Evolutionary conservation across 2,113 vertebrate genomes (phyloP), one percentile per base, ranked within the genome.

Genomic region (Syngnathus scovelli): DNA sequence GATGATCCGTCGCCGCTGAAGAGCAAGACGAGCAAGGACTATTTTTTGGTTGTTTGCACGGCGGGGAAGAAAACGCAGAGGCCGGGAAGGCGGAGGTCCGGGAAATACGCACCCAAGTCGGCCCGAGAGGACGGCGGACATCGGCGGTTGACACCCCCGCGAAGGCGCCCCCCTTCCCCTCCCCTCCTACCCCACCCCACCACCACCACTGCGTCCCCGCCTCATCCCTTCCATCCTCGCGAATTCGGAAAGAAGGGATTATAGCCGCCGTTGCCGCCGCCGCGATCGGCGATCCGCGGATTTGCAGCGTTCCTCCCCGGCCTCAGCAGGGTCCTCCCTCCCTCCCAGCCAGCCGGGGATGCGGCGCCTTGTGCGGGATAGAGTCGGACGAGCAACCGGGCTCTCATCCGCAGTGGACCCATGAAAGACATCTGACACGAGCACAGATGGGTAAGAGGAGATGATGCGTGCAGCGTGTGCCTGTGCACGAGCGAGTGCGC

Each of bases 371-470:
- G 55, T 21, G 19, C 44, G 41, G 70, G 77, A 66, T 33, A 39
- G 75, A 79, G 67, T 46, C 73, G 60, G 60, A 61, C 1, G 68
- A 79, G n/a, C 77, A 75, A 75, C 77, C 55, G 70, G 66, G 65
- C 68, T 75, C 71, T 43, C 70, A 72, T 84, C 77, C 76, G 82
- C 80, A 83, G 85, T 86, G 85, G 83, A 71, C 67, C 77, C 85
- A 83, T 89, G 82, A 87, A 76, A 84, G 82, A 78, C 77, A 80
- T 77, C 85, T 39, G 72, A 83, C 81, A 71, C 87, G 55, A 75
- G 89, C 90, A 81, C 84, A 82, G 84, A 91, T 91, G 90, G 90
- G 89, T 90, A 81, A 89, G 89, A 71, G 16, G 63, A 75, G 70
- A 78, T 18, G 27, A 52, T 60, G 59, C 55, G 15, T 38, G 2